These are phyloP conservation scores for Muntiacus reevesi DNA, from an alignment of 2,113 vertebrate species.

Conservation along the genomic window DNA sequence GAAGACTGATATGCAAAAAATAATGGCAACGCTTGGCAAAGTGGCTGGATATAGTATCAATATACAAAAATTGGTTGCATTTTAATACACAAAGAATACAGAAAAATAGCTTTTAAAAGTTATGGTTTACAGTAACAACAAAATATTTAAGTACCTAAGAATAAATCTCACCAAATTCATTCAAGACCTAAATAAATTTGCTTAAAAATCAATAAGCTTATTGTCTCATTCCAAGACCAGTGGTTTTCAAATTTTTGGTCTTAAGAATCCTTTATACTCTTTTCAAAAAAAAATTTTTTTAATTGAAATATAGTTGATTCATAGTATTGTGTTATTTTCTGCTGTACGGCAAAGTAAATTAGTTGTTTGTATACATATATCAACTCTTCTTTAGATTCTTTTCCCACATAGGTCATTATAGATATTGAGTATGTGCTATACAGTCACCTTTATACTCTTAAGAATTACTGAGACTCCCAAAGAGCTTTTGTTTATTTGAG, in stretches of 20 bases:
- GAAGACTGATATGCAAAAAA: neutral
- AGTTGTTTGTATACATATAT: neutral
- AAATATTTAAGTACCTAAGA: neutral
- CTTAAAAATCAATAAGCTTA: neutral
- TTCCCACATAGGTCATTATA: neutral
- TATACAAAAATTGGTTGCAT: slow-evolving; percentile 28
- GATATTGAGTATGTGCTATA: neutral
- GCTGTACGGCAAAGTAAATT: neutral
- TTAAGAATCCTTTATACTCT: neutral
- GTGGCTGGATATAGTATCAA: slow-evolving; percentile 46
- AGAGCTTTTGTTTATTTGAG: neutral
- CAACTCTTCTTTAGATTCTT: neutral
- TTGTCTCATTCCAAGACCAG: neutral
- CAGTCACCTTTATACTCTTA: neutral
- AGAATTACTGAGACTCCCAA: neutral
- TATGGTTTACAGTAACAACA: neutral
- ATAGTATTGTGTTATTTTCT: neutral
- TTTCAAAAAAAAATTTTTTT: neutral
- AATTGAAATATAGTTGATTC: neutral
- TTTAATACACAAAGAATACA: neutral
- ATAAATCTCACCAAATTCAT: slow-evolving; percentile 2
- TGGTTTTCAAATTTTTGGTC: neutral
- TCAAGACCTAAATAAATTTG: neutral
- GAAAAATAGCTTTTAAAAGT: slow-evolving; percentile 15
- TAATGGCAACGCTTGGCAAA: slow-evolving; percentile 7